These are phyloP conservation scores for Dendroctonus valens DNA, from an alignment of 1,140 invertebrate species.

Conservation along the genomic window DNA sequence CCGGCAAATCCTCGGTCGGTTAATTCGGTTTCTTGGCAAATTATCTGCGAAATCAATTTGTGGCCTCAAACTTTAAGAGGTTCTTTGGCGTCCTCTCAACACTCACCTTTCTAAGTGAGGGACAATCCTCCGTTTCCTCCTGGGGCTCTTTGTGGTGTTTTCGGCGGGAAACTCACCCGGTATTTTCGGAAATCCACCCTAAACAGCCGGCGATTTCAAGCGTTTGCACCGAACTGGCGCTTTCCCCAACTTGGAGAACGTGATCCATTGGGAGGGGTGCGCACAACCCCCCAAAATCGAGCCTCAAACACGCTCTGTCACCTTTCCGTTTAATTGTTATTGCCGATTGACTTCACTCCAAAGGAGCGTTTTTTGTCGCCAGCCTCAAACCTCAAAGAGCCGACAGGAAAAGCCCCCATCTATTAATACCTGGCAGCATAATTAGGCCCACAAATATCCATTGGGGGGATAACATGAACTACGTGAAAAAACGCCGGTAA, in stretches of 20 bases:
- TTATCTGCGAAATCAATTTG: too few species aligned
- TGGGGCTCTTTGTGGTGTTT: background rate
- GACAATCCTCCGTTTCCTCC: too few species aligned
- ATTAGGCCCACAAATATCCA: too few species aligned
- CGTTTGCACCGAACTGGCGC: slow-evolving; percentile 5
- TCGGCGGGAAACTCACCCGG: slow-evolving; percentile 9
- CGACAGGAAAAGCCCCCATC: too few species aligned
- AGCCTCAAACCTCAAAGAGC: too few species aligned
- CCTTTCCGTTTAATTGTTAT: slow-evolving; percentile 6
- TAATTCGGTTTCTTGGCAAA: background rate
- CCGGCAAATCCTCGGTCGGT: slow-evolving; percentile 1
- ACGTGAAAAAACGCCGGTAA: slow-evolving; percentile 6
- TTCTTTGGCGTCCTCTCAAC: too few species aligned
- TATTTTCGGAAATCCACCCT: background rate
- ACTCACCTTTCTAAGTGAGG: too few species aligned
- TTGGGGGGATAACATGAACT: background rate
- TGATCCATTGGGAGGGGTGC: background rate
- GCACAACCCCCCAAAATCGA: background rate
- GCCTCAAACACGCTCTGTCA: slow-evolving; percentile 2
- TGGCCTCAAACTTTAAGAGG: too few species aligned
- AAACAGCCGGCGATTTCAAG: too few species aligned
- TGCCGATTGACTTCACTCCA: background rate
- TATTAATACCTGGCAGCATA: too few species aligned
- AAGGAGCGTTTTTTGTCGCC: too few species aligned
- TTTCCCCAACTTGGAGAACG: slow-evolving; percentile 4